phyloP scores from a whole-genome alignment of 1,140 invertebrate species.

The Paralvinella palmiformis region DNA sequence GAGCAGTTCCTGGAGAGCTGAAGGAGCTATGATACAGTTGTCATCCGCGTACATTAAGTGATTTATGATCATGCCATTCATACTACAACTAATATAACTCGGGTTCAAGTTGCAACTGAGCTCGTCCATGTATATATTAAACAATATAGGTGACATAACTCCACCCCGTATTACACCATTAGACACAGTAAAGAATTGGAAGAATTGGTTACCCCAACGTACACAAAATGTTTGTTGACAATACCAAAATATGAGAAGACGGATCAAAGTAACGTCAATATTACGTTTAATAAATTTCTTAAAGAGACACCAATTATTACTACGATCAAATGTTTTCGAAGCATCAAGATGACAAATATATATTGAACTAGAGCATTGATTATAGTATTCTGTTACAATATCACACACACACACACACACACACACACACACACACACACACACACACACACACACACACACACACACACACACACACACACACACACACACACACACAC shows the following conservation, averaged over 20 bases:
- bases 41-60: too few species aligned
- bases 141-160: too few species aligned
- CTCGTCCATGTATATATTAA: too few species aligned
- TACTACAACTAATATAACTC: too few species aligned
- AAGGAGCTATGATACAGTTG: too few species aligned
- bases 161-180: too few species aligned
- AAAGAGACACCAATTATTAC: background rate
- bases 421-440: background rate
- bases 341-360: background rate
- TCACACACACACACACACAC: background rate
- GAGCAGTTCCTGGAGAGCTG: too few species aligned
- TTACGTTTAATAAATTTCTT: background rate
- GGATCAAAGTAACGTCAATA: background rate
- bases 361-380: background rate
- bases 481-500: background rate
- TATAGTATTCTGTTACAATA: background rate
- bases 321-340: background rate
- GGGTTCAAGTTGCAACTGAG: too few species aligned
- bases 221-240: too few species aligned
- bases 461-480: background rate
- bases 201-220: too few species aligned
- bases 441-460: background rate
- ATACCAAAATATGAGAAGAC: background rate
- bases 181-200: too few species aligned
- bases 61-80: too few species aligned